Evolutionary conservation across 2,888 invertebrate genomes (phyloP), one percentile per base, ranked within the genome.

Genomic region (Linnaemya tessellans): DNA sequence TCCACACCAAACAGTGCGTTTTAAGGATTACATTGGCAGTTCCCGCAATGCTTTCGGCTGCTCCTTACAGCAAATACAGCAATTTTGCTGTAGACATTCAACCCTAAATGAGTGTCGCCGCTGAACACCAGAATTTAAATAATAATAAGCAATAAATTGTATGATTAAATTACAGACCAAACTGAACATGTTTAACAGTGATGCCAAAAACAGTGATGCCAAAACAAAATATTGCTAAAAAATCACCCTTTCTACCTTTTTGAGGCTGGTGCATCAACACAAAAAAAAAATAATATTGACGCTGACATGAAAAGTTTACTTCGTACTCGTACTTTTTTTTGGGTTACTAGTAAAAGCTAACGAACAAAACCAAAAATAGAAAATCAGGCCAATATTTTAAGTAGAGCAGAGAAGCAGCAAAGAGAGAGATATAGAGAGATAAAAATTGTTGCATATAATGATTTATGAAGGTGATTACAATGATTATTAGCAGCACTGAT

Each of bases 401-500:
- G 65, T 71, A 43, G 82, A 75, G 65, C 74, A 67, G 71, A 74
- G 65, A 73, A 78, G 74, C 73, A 84, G 56, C 74, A 70, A 64
- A 64, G 73, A 25, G 15, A 38, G 49, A 51, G 49, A n/a, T n/a
- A n/a, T n/a, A n/a, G n/a, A n/a, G n/a, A n/a, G n/a, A 70, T 41
- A 56, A 80, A 77, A 56, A 58, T 65, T 83, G 77, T 82, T 83
- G 82, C 77, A 71, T 51, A 77, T 60, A 71, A 71, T 60, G 54
- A 84, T 85, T 82, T 85, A 80, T 85, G 82, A 80, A 82, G 75
- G 82, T 85, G 79, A 82, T 82, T 82, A 62, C 13, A 68, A 49
- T 30, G 20, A 67, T 54, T 56, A 60, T 60, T 41, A 46, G 68
- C 43, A 54, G 30, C 70, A 35, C 18, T 79, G n/a, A 20, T 3